Base-by-base conservation (phyloP, 2,113 vertebrate genomes). In the Lota lota region DNA sequence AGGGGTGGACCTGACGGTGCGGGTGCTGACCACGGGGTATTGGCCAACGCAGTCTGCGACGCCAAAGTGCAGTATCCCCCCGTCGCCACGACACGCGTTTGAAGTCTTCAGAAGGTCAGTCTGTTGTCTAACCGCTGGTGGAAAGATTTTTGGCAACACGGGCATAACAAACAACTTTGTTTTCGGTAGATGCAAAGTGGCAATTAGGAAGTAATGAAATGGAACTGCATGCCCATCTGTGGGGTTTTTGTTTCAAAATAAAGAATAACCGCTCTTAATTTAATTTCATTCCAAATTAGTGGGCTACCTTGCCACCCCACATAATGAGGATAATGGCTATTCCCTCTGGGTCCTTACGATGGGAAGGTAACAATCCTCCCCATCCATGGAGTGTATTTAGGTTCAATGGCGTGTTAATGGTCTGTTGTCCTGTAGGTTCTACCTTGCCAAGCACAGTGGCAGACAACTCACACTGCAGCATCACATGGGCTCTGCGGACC, bases 21-120 rank as follows among this genome's bases (percentile, higher is more conserved):
- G 97, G 80, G 97, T 99, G 75, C 91, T 99, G 82, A 99, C 97
- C 21, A 99, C 97, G 60, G 97, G 97, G 70, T 99, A 99, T 83
- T 99, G 97, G 97, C 97, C 97, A 72, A 99, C 96, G 66, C 97
- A 99, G 85, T 98, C 97, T 76, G 97, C 97, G 84, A 99, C 97
- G 88, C 97, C 97, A 88, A 99, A 99, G 90, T 99, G 97, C 87
- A 99, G 94, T 93, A 98, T 99, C 91, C 97, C 97, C 63, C 96
- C 95, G 78, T 97, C 97, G 73, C 96, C 97, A 61, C 91, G 96
- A 78, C 97, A 99, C 72, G 97, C 97, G 75, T 99, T 99, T 88
- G 97, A 99, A 92, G 95, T 99, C 83, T 99, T 99, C 90, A 95
- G 97, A 93, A 96, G 97, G 97, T 99, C 83, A 67, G 87, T 74